Conservation (phyloP, 2,888 invertebrate species). For the Tenthredo livida region DNA sequence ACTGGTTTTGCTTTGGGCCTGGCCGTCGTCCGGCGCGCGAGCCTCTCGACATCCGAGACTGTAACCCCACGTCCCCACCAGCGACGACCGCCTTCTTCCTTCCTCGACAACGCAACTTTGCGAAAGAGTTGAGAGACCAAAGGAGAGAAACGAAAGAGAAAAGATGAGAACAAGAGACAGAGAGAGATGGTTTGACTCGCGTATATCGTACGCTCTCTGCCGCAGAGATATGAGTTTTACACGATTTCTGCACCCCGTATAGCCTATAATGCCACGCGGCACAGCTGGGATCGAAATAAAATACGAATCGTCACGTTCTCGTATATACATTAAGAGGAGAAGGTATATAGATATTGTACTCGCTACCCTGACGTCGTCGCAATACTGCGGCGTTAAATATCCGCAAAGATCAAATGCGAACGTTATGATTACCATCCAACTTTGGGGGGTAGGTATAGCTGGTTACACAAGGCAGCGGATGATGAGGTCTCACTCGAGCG, state of each 20-base stretch:
- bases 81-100: not conserved
- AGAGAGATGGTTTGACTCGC: conserved; percentile 6
- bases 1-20: conserved; percentile 31
- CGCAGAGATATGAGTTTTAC: conserved; percentile 1
- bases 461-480: not conserved
- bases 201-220: not conserved
- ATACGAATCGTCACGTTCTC: conserved; percentile 16
- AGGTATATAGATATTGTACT: not conserved
- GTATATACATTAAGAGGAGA: not conserved
- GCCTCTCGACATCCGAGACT: conserved; percentile 39
- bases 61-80: conserved; percentile 36
- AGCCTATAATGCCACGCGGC: not conserved
- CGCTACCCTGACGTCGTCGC: not conserved
- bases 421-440: not conserved
- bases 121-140: conserved; percentile 30
- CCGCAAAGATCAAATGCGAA: not conserved
- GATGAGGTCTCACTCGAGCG: not conserved
- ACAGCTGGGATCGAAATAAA: conserved; percentile 3
- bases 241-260: not conserved
- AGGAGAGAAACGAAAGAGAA: conserved; percentile 41
- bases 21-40: conserved; percentile 25
- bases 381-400: conserved; percentile 1
- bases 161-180: no score
- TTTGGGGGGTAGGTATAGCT: not conserved
- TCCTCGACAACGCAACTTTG: conserved; percentile 17